Evolutionary conservation across 2,888 invertebrate genomes (phyloP).

Genomic region (Drosophila mayaguana): DNA sequence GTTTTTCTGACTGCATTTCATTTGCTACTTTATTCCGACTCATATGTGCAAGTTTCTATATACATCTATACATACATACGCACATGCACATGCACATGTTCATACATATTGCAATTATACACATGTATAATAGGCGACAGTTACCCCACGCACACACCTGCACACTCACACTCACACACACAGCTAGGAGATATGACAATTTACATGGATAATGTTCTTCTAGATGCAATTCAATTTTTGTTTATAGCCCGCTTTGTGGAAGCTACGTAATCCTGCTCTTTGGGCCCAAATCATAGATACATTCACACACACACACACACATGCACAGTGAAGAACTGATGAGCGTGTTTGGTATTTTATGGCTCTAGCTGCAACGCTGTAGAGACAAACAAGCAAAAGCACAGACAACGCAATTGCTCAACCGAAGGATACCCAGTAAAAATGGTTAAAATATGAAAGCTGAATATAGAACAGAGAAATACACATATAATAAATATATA

Average conservation of each 20-base stretch:
- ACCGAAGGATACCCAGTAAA: slow-evolving; percentile 8
- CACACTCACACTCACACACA: not conserved
- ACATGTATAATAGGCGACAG: slow-evolving; percentile 16
- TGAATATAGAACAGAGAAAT: too few species aligned
- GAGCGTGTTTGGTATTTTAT: slow-evolving; percentile 54
- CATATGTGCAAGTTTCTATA: slow-evolving; percentile 11
- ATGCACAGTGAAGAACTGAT: slow-evolving; percentile 36
- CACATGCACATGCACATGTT: slow-evolving; percentile 3
- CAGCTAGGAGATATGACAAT: slow-evolving; percentile 41
- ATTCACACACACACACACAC: slow-evolving; percentile 4
- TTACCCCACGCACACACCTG: slow-evolving; percentile 8
- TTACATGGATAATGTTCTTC: slow-evolving; percentile 53
- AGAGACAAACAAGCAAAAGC: slow-evolving; percentile 32
- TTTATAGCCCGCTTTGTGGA: slow-evolving; percentile 16
- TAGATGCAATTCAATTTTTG: slow-evolving; percentile 50
- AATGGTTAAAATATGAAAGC: too few species aligned
- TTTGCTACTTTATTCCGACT: slow-evolving; percentile 47
- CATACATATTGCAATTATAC: slow-evolving; percentile 16
- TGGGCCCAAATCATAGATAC: slow-evolving; percentile 7
- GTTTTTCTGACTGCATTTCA: slow-evolving; percentile 44
- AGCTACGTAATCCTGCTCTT: slow-evolving; percentile 30
- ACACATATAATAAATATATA: too few species aligned
- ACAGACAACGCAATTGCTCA: too few species aligned
- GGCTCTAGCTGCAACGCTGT: slow-evolving; percentile 40
- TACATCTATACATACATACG: slow-evolving; percentile 12